phyloP scores from a whole-genome alignment of 2,113 vertebrate species.

The Pelusios castaneus region DNA sequence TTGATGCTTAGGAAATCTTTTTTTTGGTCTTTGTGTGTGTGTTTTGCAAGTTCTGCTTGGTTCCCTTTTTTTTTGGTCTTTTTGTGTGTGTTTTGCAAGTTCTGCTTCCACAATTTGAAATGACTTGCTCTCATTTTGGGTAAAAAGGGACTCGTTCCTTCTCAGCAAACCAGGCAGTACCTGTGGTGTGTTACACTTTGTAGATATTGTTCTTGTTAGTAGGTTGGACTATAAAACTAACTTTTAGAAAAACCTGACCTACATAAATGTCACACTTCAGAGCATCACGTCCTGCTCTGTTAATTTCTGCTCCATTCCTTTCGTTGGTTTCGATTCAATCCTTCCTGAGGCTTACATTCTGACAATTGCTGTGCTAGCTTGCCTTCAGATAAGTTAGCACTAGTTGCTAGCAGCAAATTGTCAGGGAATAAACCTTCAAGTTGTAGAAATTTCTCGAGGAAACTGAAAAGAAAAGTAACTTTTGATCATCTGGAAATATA shows the following conservation, averaged over 20 bases:
- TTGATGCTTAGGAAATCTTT: too few relatives aligned
- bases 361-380: neutral
- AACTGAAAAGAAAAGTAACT: neutral
- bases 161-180: neutral
- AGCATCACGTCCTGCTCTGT: neutral
- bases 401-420: neutral
- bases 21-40: too few relatives aligned
- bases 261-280: neutral
- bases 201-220: neutral
- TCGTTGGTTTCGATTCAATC: neutral
- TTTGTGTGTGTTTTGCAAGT: neutral
- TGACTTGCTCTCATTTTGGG: neutral
- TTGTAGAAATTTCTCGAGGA: neutral
- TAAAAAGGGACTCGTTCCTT: neutral
- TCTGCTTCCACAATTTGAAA: neutral
- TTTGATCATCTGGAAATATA: neutral
- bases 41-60: too few relatives aligned
- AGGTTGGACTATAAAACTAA: too few relatives aligned
- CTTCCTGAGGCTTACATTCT: neutral
- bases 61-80: neutral
- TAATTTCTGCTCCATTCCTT: neutral
- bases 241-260: neutral
- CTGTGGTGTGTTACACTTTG: neutral
- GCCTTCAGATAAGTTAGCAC: neutral
- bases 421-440: neutral